Evolutionary conservation across 2,797 vertebrate species (phyloP).

Genomic region (Hylomyscus alleni): DNA sequence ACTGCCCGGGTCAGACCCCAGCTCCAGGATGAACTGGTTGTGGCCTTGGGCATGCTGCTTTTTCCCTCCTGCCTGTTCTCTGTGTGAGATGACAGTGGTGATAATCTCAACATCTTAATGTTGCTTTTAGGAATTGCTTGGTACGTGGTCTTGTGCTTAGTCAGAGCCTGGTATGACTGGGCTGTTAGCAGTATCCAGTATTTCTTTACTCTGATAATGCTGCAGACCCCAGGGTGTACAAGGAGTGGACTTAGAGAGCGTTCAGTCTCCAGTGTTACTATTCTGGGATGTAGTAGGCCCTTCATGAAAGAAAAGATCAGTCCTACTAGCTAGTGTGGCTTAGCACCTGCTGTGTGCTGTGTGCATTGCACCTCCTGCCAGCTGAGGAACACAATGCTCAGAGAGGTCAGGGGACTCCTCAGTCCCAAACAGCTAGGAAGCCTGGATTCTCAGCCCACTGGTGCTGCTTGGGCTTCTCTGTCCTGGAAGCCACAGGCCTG

Average conservation of each 20-base stretch:
- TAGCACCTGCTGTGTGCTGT: neutral
- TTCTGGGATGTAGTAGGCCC: neutral
- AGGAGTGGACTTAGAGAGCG: neutral
- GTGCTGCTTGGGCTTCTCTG: neutral
- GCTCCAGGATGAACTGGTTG: neutral
- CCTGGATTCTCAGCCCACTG: neutral
- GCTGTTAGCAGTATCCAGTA: fast-evolving
- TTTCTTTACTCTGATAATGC: neutral
- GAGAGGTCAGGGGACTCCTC: neutral
- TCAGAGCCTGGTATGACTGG: neutral
- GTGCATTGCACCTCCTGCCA: fast-evolving
- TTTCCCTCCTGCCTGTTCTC: neutral
- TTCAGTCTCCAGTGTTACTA: neutral
- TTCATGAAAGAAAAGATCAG: neutral
- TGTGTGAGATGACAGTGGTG: neutral
- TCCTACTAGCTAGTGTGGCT: neutral
- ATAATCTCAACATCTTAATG: neutral
- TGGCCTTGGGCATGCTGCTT: neutral
- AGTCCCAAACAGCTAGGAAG: neutral
- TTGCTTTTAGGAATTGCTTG: neutral
- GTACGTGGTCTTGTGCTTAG: neutral
- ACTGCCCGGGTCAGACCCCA: neutral
- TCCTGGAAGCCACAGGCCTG: neutral
- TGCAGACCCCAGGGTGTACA: neutral
- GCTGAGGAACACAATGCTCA: neutral